phyloP scores from a whole-genome alignment of 2,797 vertebrate genomes.

The Astyanax mexicanus region DNA sequence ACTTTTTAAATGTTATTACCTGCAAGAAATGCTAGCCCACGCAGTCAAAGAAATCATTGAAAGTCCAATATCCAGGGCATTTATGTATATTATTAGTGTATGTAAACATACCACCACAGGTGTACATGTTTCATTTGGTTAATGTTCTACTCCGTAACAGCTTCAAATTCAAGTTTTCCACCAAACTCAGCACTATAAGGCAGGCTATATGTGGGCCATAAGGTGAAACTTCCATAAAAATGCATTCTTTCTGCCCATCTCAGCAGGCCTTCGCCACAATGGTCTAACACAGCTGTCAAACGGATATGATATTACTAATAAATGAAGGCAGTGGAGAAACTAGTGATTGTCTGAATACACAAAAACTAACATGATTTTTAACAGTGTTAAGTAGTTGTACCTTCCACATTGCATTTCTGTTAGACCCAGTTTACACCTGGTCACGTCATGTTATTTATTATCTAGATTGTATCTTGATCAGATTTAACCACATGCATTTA shows the following conservation, averaged over 20 bases:
- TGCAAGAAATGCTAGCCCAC: no score
- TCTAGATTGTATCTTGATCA: no score
- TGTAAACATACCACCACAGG: no score
- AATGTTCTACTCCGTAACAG: slow-evolving; percentile 21
- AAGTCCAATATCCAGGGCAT: no score
- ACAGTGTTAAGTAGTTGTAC: not conserved
- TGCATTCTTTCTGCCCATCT: not conserved
- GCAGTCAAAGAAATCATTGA: no score
- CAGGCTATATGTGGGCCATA: slow-evolving; percentile 16
- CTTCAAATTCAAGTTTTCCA: slow-evolving; percentile 30
- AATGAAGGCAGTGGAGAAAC: not conserved
- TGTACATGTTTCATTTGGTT: not conserved
- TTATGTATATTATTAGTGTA: no score
- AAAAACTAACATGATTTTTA: slow-evolving; percentile 15
- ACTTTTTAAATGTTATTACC: no score
- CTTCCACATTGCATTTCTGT: not conserved
- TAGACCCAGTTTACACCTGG: no score
- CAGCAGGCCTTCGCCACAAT: slow-evolving; percentile 3
- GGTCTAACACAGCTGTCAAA: slow-evolving; percentile 8
- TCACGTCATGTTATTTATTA: no score
- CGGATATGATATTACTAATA: not conserved
- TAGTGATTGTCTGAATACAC: slow-evolving; percentile 34
- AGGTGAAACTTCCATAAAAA: slow-evolving; percentile 36
- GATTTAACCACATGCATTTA: no score
- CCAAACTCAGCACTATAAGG: not conserved